Conservation (phyloP, 2,888 invertebrate genomes). For the Nomada ruficornis region DNA sequence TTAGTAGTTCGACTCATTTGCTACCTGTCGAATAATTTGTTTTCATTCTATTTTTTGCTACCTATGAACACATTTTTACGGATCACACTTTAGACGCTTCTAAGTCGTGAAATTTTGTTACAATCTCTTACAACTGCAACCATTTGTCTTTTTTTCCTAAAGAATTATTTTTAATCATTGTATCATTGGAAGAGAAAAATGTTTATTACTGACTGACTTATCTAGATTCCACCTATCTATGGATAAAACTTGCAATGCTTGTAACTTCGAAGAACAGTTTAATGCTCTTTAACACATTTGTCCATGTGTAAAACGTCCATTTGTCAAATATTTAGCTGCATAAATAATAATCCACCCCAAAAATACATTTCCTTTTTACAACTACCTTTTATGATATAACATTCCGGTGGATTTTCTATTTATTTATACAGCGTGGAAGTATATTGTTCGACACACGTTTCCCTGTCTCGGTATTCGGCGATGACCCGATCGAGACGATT, state of each 20-base stretch:
- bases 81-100: no score
- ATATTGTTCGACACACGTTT: conserved; percentile 18
- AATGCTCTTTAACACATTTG: no score
- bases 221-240: no score
- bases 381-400: background rate
- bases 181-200: no score
- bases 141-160: no score
- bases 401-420: background rate
- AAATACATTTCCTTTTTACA: background rate
- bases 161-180: no score
- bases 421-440: conserved; percentile 5
- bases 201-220: no score
- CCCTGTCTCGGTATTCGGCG: conserved; percentile 16
- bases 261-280: no score
- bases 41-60: background rate
- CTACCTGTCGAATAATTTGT: background rate
- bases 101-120: no score
- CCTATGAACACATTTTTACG: background rate
- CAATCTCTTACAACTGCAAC: no score
- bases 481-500: background rate
- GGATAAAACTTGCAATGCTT: no score
- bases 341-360: background rate
- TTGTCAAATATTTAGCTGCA: background rate
- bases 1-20: background rate
- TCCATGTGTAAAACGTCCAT: background rate